These are phyloP conservation scores for Meteorus sp. DNA, from an alignment of 1,140 invertebrate genomes.

Conservation along the genomic window DNA sequence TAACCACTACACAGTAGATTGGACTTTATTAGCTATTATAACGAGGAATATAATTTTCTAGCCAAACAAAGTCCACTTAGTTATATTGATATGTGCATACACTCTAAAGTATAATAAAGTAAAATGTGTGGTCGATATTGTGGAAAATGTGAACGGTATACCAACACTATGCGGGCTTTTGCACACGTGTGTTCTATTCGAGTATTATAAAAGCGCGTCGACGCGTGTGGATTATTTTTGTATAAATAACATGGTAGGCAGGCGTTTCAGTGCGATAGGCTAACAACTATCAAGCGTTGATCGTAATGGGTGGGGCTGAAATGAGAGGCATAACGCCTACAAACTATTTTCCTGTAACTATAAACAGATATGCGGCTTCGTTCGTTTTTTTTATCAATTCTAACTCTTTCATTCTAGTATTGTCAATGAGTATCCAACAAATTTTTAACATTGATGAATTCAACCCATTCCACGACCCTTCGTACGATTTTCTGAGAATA, in stretches of 20 bases:
- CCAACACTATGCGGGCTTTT: too few relatives aligned
- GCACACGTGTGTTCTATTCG: not conserved
- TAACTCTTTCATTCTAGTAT: not conserved
- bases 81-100: not conserved
- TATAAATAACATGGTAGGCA: conserved; percentile 22
- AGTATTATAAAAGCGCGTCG: too few relatives aligned
- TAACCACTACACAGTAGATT: not conserved
- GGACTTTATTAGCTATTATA: conserved; percentile 8
- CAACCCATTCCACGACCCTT: too few relatives aligned
- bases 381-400: not conserved
- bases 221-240: conserved; percentile 18
- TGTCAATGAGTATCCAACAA: too few relatives aligned
- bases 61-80: not conserved
- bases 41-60: not conserved
- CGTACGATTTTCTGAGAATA: too few relatives aligned
- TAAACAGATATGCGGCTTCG: not conserved
- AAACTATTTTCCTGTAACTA: conserved; percentile 12
- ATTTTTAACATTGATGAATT: too few relatives aligned
- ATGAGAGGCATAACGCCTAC: conserved; percentile 14
- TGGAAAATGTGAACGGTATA: not conserved
- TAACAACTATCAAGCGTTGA: conserved; percentile 17
- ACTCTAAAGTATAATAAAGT: not conserved
- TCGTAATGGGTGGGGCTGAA: conserved; percentile 24
- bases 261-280: conserved; percentile 19
- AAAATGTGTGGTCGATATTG: not conserved